Percentiles rank a stretch among this genome's conserved stretches.
These are phyloP conservation scores for Gymnarchus niloticus DNA, from an alignment of 2,113 vertebrate genomes.

Conservation along the genomic window DNA sequence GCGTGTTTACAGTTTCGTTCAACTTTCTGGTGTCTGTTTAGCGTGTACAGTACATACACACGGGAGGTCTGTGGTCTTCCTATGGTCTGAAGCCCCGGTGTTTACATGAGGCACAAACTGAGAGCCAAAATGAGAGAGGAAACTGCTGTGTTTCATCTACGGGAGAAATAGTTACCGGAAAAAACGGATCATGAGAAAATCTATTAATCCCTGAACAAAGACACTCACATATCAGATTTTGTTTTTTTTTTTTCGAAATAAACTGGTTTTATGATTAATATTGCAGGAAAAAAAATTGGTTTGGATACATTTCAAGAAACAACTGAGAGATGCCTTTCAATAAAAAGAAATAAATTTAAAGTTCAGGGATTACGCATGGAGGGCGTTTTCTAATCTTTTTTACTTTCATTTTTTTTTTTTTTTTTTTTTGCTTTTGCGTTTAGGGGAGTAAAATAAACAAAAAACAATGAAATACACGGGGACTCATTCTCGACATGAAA, in stretches of 20 bases:
- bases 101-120: neutral
- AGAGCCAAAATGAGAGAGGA: too few relatives aligned
- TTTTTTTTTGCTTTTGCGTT: too few relatives aligned
- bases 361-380: neutral
- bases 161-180: conserved; percentile 2
- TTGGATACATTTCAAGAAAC: neutral
- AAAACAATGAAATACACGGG: neutral
- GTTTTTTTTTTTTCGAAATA: neutral
- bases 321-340: neutral
- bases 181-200: conserved; percentile 28
- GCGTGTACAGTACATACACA: neutral
- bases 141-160: too few relatives aligned
- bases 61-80: neutral
- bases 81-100: neutral
- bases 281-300: neutral
- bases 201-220: neutral
- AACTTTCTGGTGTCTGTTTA: neutral
- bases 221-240: neutral
- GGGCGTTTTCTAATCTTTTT: neutral
- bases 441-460: neutral
- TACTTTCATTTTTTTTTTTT: too few relatives aligned
- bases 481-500: neutral
- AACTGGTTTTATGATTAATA: neutral
- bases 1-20: neutral
- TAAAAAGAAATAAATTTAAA: neutral